Evolutionary conservation across 2,113 vertebrate species (phyloP), one percentile per base, ranked within the genome.

Genomic region (Equus przewalskii): DNA sequence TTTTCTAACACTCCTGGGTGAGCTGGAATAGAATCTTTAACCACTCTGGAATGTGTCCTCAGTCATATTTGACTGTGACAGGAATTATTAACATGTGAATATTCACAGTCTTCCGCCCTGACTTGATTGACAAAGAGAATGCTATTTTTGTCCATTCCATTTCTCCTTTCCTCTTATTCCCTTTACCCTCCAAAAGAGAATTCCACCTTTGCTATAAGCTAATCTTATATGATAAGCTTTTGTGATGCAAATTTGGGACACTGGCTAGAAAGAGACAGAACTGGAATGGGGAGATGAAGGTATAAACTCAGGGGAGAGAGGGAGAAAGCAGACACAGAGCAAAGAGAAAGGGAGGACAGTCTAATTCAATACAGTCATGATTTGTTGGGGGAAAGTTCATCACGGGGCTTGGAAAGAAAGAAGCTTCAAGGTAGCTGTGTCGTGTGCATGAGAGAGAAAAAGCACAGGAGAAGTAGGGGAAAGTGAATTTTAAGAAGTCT

Each of bases 211-310:
- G 79, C 69, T 16, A 58, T 56, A 65, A 85, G 65, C 80, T 70
- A 83, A 94, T 94, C 62, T 93, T 56, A n/a, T 72, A 82, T 62
- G 82, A 97, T 94, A 95, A 86, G 79, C 84, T 72, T 97, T 95
- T 93, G 80, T 96, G 65, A 97, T 97, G 96, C 22, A 97, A 94
- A 96, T 89, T 51, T 73, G 44, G 80, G 33, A 65, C 51, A 49
- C 18, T 84, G 80, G 51, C 22, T 80, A 49, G 44, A 82, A 11
- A 46, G 58, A 92, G 62, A 49, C 36, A 24, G 88, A 96, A 22
- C 21, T 33, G 3, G 72, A 92, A 46, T 36, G 24, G 54, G 5
- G 28, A 67, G 26, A 80, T n/a, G 30, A 46, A n/a, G 49, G n/a
- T 62, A 26, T 10, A 54, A 22, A 83, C 36, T 69, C 62, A 30